Percentiles rank a stretch among this genome's conserved stretches.
These are phyloP conservation scores for Choloepus didactylus DNA, from an alignment of 2,797 vertebrate species.

Conservation along the genomic window DNA sequence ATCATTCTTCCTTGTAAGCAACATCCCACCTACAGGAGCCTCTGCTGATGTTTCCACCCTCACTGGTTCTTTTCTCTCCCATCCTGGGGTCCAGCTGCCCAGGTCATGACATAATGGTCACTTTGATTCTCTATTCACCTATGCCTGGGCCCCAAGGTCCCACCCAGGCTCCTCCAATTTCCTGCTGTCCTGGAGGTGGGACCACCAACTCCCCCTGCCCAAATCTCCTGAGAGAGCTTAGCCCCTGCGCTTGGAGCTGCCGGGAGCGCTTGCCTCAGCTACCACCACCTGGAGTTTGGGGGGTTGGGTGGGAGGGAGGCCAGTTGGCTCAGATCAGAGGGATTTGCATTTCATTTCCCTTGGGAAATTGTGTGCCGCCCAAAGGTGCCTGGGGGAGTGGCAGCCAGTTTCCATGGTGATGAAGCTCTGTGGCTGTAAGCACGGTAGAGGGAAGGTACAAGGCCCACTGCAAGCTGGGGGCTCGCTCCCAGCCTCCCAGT, in stretches of 20 bases:
- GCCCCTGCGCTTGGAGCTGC: not conserved
- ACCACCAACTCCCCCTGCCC: not conserved
- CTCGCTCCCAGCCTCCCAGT: not conserved
- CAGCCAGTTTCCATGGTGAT: not conserved
- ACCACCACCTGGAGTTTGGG: no score
- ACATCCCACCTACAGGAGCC: accelerated
- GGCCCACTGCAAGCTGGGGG: accelerated
- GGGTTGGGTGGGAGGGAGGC: not conserved
- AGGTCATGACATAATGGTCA: not conserved
- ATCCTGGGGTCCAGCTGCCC: not conserved
- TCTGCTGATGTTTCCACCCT: not conserved
- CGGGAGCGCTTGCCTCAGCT: not conserved
- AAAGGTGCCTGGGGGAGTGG: not conserved
- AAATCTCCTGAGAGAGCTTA: accelerated
- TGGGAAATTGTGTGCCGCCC: not conserved
- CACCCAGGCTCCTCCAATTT: no score
- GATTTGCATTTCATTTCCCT: not conserved
- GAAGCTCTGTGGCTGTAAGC: not conserved
- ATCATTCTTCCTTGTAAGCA: accelerated
- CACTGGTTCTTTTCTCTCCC: not conserved
- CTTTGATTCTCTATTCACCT: not conserved
- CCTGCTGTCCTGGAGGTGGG: not conserved
- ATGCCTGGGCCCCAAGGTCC: not conserved
- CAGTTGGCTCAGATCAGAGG: not conserved
- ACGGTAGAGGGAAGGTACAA: not conserved